Conservation (phyloP, 2,113 vertebrate genomes). For the Crocuta crocuta region DNA sequence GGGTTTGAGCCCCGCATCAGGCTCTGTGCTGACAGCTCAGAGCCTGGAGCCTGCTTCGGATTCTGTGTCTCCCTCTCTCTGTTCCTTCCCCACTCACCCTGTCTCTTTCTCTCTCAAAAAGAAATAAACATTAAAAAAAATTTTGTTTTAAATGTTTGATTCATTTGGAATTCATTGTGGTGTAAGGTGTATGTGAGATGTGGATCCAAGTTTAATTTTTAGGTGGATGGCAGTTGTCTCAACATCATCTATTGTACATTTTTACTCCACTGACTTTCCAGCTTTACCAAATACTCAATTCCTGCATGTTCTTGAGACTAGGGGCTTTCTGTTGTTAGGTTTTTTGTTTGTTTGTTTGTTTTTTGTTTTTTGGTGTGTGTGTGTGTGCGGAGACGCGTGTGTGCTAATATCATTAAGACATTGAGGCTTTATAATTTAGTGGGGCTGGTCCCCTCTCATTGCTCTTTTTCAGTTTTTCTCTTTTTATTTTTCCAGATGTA, state of each 20-base stretch:
- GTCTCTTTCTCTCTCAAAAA: no score
- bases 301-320: neutral
- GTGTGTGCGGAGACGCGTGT: no score
- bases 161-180: neutral
- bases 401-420: neutral
- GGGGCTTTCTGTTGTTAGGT: neutral
- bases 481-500: neutral
- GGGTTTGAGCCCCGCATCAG: no score
- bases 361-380: no score
- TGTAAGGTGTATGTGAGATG: neutral
- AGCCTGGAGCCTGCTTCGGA: no score
- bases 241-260: neutral
- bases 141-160: neutral
- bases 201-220: neutral
- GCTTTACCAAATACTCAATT: neutral
- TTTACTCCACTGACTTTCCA: neutral
- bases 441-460: neutral
- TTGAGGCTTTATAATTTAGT: neutral
- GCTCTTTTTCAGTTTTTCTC: neutral
- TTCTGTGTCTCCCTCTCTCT: no score
- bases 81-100: no score
- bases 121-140: no score
- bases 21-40: no score
- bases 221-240: neutral
- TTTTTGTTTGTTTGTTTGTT: neutral